Base-by-base conservation (phyloP, 1,140 invertebrate species). In the Solen grandis region DNA sequence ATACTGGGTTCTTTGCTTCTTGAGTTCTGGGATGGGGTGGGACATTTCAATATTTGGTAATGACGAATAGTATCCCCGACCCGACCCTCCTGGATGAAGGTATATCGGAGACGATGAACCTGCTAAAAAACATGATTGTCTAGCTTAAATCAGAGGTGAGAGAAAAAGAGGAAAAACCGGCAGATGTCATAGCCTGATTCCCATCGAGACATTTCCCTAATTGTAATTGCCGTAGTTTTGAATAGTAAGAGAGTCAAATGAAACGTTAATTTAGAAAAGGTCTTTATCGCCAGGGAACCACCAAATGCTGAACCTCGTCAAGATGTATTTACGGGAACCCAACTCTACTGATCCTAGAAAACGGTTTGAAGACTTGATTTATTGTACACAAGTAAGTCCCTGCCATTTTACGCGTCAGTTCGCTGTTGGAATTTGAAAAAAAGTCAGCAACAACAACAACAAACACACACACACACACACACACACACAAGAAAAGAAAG, bases 371-470 rank as follows among this genome's bases (percentile, higher is more conserved):
- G 62, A 76, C 66, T 16, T 66, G 16, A 66, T 76, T 19, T 76
- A 76, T n/a, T 76, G 74, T 63, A 76, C 74, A 8, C 74, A 66
- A 52, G 74, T 66, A 65, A 29, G 5, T 13, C 55, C 5, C 14
- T 10, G 8, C 14, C 55, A 13, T 14, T 8, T 59, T 27, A 59
- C 46, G n/a, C 46, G 13, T 52, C 46, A n/a, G n/a, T n/a, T n/a
- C n/a, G n/a, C n/a, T n/a, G n/a, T n/a, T n/a, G n/a, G n/a, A n/a
- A n/a, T n/a, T n/a, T n/a, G n/a, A n/a, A n/a, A n/a, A n/a, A n/a
- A n/a, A n/a, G n/a, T n/a, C n/a, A n/a, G n/a, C n/a, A n/a, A n/a
- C n/a, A n/a, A n/a, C n/a, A n/a, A n/a, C n/a, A n/a, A n/a, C n/a
- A n/a, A n/a, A n/a, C n/a, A n/a, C n/a, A n/a, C n/a, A n/a, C n/a